Evolutionary conservation across 2,113 vertebrate genomes (phyloP), one percentile per base, ranked within the genome.

Genomic region (Bubo blakistoni): DNA sequence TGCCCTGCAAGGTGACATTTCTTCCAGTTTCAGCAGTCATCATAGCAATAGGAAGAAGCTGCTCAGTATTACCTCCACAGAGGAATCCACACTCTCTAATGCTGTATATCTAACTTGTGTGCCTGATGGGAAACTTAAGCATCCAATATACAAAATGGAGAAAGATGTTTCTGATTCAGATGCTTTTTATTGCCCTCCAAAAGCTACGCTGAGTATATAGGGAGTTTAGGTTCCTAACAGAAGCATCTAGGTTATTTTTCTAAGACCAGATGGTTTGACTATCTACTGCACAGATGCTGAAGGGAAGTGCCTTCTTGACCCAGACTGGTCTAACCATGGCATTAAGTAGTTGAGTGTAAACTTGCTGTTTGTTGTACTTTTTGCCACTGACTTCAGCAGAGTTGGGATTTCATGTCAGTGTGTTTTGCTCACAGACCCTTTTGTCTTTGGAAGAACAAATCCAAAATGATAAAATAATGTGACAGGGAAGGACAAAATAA

Each of bases 371-470:
- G 30, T 36, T 46, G 36, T 13, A 17, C 10, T 51, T 49, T 51
- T 61, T 88, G 42, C 51, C 32, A 51, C 26, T 34, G 62, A 25
- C 47, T 46, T 62, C 1, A 21, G 32, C 0, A 0, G 61, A 44
- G 58, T 3, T 5, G 9, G 66, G 69, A 54, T 58, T 87, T 87
- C 0, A 1, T 2, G 24, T 77, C 63, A 7, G 0, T 22, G n/a
- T 1, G 0, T 63, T 13, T 38, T 63, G 13, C 54, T 73, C 13
- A n/a, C 3, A 63, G 25, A 51, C 11, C 22, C 44, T 61, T 91
- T 70, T 51, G 63, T 52, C 62, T 86, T 73, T 81, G 29, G 47
- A 65, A 47, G 61, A 87, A 61, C 18, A 80, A 67, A 76, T 52
- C 13, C 40, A 54, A 59, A 49, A 30, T 57, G 44, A 61, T 52